A percentile compares a stretch with the other conserved stretches of the same genome.
phyloP scores from a whole-genome alignment of 92 coral and sea anemone genomes.

The Anthopleura xanthogrammica region DNA sequence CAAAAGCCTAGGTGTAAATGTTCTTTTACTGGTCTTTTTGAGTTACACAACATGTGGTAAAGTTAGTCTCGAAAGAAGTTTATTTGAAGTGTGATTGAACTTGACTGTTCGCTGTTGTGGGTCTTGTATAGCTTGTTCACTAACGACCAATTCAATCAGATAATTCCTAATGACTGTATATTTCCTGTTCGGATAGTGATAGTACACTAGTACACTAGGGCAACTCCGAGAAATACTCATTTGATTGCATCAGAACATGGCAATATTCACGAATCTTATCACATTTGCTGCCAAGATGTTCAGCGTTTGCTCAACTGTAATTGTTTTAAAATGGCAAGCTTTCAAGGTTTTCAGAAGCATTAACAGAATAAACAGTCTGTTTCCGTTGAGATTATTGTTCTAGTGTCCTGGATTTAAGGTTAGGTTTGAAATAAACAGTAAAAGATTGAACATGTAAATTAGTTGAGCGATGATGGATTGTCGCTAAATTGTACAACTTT shows the following conservation, averaged over 20 bases:
- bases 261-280: neutral
- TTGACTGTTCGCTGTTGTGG: neutral
- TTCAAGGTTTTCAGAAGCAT: conserved; percentile 14
- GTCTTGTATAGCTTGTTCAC: neutral
- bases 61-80: neutral
- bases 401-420: neutral
- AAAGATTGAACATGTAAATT: conserved; percentile 2
- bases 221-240: neutral
- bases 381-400: conserved; percentile 31
- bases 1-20: neutral
- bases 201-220: neutral
- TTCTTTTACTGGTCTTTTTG: neutral
- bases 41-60: neutral
- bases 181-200: neutral
- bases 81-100: neutral
- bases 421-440: conserved; percentile 11
- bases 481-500: conserved; percentile 3
- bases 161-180: neutral
- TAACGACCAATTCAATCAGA: neutral
- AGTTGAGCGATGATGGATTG: conserved; percentile 13
- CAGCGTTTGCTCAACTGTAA: neutral
- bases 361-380: conserved; percentile 25
- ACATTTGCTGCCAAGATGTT: conserved; percentile 31
- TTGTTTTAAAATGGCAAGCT: conserved; percentile 1
- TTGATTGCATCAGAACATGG: neutral